Conservation (phyloP, 2,113 vertebrate species). For the Thinocorus orbignyianus region DNA sequence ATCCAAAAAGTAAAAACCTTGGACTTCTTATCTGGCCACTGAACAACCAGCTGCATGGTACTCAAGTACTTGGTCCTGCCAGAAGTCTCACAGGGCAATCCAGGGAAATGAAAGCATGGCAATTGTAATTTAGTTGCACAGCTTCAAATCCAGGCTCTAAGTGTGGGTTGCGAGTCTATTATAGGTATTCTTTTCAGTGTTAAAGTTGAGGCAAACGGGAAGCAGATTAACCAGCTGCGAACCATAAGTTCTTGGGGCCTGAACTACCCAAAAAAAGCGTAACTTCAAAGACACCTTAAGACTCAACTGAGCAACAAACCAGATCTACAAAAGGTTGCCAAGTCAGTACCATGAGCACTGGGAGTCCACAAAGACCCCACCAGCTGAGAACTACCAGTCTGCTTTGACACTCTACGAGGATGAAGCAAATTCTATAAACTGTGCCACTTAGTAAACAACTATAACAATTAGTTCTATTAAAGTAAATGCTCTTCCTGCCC, state of each 20-base stretch:
- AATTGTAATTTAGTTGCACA: neutral
- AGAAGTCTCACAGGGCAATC: neutral
- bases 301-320: neutral
- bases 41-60: neutral
- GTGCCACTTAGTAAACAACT: neutral
- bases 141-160: neutral
- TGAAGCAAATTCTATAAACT: neutral
- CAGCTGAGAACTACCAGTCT: neutral
- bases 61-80: neutral
- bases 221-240: neutral
- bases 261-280: neutral
- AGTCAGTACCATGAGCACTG: accelerated
- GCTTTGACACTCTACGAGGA: neutral
- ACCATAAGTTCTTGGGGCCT: neutral
- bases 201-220: neutral
- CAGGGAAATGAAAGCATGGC: neutral
- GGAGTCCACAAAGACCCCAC: neutral
- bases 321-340: neutral
- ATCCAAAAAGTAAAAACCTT: neutral
- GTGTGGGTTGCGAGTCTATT: neutral
- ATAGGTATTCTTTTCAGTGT: neutral
- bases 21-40: neutral
- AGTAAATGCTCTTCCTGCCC: neutral
- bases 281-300: neutral
- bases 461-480: neutral